These are phyloP conservation scores for Watsonalla cultraria DNA, from an alignment of 2,888 invertebrate genomes.

Conservation along the genomic window DNA sequence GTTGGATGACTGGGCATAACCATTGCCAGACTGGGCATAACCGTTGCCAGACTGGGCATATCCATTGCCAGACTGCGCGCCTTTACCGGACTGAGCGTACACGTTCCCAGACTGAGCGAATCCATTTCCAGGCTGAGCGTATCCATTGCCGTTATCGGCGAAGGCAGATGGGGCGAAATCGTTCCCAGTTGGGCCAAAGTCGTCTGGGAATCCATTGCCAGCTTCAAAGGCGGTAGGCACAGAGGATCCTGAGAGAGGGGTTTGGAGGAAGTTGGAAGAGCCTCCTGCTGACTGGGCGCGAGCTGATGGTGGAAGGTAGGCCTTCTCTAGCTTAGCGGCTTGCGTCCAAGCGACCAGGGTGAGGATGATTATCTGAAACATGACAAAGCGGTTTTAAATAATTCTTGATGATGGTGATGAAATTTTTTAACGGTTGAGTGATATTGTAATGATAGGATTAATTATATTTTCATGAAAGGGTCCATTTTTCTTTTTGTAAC, in stretches of 20 bases:
- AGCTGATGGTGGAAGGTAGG: slow-evolving; percentile 58
- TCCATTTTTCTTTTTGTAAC: no score
- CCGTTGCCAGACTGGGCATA: slow-evolving; percentile 15
- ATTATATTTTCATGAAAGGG: no score
- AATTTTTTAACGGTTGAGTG: neutral
- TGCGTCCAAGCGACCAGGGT: slow-evolving; percentile 44
- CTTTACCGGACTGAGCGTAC: neutral
- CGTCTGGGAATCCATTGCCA: slow-evolving; percentile 8
- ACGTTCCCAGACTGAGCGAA: slow-evolving; percentile 17
- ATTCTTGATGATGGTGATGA: neutral
- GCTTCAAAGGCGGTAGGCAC: slow-evolving; percentile 12
- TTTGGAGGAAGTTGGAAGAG: slow-evolving; percentile 45
- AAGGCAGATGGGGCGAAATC: slow-evolving; percentile 9
- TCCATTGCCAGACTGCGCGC: slow-evolving; percentile 12
- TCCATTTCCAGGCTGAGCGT: slow-evolving; percentile 19
- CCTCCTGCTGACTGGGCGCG: slow-evolving; percentile 46
- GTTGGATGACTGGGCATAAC: slow-evolving; percentile 12
- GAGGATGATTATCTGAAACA: slow-evolving; percentile 52
- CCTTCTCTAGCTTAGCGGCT: slow-evolving; percentile 59
- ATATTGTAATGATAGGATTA: no score
- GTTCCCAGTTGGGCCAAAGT: slow-evolving; percentile 12
- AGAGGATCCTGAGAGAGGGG: slow-evolving; percentile 30
- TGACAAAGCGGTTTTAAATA: neutral
- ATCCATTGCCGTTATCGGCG: slow-evolving; percentile 16
- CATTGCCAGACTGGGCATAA: slow-evolving; percentile 15